A percentile compares a stretch with the other conserved stretches of the same genome.
Conservation (phyloP, 2,888 invertebrate genomes). For the Spodoptera picta region DNA sequence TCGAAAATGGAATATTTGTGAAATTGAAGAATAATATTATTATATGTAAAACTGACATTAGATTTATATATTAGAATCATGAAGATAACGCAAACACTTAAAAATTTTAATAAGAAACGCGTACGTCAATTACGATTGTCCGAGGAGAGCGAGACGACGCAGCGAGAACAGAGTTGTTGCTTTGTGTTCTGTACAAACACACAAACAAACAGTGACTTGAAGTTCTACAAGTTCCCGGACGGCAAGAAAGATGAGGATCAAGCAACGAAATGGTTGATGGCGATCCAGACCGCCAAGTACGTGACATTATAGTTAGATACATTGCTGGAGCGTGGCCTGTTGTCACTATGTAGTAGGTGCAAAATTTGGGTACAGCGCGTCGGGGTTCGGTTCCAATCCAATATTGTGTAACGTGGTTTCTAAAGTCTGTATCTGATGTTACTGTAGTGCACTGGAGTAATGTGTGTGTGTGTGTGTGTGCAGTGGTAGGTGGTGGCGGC, state of each 20-base stretch:
- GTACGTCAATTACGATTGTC: not conserved
- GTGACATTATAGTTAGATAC: not conserved
- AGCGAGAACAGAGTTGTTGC: conserved; percentile 14
- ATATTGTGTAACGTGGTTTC: not conserved
- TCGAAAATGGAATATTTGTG: too few species aligned
- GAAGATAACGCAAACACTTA: too few species aligned
- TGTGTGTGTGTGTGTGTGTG: not conserved
- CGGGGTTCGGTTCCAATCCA: not conserved
- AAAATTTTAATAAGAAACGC: not conserved
- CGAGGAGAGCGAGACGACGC: not conserved
- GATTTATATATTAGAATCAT: too few species aligned
- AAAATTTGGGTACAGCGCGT: not conserved
- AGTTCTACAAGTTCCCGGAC: conserved; percentile 21
- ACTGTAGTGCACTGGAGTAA: too few species aligned
- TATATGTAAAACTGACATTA: too few species aligned
- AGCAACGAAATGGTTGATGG: conserved; percentile 14
- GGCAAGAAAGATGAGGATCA: not conserved
- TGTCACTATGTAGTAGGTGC: not conserved
- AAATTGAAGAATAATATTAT: too few species aligned
- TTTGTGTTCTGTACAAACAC: conserved; percentile 20
- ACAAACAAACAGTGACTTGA: conserved; percentile 1
- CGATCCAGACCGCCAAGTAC: conserved; percentile 20
- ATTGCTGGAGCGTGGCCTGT: not conserved
- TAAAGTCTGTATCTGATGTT: not conserved
- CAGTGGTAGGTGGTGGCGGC: conserved; percentile 17